Evolutionary conservation across 30 jellyfish, hydroid and myxozoan genomes (phyloP).

Genomic region (Aurelia sp.): DNA sequence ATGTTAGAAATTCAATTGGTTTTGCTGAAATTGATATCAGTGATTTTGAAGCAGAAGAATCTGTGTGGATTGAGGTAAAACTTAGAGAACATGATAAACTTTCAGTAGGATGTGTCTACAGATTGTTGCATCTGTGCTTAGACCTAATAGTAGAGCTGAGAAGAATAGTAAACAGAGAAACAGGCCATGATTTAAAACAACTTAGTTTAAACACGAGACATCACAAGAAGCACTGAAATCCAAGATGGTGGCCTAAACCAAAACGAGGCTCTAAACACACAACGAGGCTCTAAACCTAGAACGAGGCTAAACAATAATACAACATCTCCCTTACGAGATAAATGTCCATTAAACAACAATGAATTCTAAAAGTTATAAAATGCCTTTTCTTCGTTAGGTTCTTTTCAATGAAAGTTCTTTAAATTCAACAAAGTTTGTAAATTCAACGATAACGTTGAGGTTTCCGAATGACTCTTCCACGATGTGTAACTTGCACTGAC

Average conservation of each 20-base stretch:
- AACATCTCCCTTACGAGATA: constrained; percentile 43
- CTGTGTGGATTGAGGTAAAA: no score
- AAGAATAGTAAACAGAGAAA: background rate
- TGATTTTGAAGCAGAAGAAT: no score
- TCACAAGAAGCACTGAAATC: background rate
- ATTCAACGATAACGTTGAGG: constrained; percentile 33
- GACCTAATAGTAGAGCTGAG: background rate
- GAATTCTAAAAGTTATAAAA: constrained; percentile 32
- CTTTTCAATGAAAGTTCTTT: constrained; percentile 24
- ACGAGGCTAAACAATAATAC: constrained; percentile 20
- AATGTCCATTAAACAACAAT: constrained; percentile 21
- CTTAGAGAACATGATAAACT: no score
- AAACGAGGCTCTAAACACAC: no score
- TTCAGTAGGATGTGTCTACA: no score
- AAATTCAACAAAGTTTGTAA: constrained; percentile 34
- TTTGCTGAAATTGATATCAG: no score
- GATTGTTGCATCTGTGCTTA: background rate
- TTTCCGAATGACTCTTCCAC: constrained; percentile 43
- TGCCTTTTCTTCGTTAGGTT: constrained; percentile 35
- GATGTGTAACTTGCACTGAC: constrained; percentile 36
- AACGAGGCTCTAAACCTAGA: constrained; percentile 2
- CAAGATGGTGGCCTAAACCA: constrained; percentile 18
- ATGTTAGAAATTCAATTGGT: no score
- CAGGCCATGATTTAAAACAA: constrained; percentile 5
- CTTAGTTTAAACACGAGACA: background rate